Evolutionary conservation across 2,797 vertebrate species (phyloP), one percentile per base, ranked within the genome.

Genomic region (Dendrocincla tyrannina): DNA sequence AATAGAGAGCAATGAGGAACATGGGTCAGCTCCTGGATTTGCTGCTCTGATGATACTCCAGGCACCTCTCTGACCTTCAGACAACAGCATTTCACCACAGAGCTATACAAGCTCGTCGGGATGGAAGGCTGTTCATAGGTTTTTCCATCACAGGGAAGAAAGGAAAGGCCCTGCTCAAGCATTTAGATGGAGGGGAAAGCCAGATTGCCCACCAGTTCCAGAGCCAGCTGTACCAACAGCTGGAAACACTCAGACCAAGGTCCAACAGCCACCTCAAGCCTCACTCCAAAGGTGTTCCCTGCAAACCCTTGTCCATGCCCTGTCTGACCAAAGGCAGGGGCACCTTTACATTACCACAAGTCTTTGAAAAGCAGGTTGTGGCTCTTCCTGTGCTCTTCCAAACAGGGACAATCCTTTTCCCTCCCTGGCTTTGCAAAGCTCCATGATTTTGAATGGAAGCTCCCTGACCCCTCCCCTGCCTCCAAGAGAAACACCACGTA

Each of bases 81-180:
- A 33, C 42, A 56, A 15, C 20, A 56, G 66, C 49, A 35, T 46
- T 63, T 18, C 42, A 60, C 33, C 12, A 3, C 19, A 5, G 7
- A 35, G 33, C 6, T 15, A 22, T 12, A 32, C 12, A 3, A 23
- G 9, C 7, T 52, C 23, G 47, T 50, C 0, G 0, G 79, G 39
- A 13, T 60, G 22, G 7, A 17, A 90, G 37, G 70, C 39, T 83
- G 75, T 50, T 62, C 2, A 0, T 6, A 24, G 37, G 13, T 37
- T 33, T 70, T 87, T 47, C 62, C 49, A 33, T 7, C 11, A 5
- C 42, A 13, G 25, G 12, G n/a, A 62, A 66, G 72, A 63, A 41
- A 35, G 28, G 22, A 27, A 85, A 76, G 11, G 24, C 19, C 13
- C 32, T 35, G 9, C 25, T 24, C 1, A 2, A 80, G 59, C 70